Base-by-base conservation (phyloP, 2,113 vertebrate species). In the Corydoras maculifer region DNA sequence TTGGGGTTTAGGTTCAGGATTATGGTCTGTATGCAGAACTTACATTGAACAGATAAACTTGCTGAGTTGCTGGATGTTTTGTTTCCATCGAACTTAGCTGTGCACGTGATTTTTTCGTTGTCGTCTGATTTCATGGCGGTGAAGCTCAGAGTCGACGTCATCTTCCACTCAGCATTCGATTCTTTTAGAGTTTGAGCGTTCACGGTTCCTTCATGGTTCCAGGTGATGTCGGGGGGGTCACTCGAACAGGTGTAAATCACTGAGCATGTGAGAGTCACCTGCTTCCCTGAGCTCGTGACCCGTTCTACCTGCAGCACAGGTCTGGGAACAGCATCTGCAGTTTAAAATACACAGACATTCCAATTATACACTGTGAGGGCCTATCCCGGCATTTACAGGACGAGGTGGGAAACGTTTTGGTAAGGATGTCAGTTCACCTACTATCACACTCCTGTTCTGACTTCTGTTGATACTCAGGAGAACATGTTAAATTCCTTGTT, bases 1-100 rank as follows among this genome's bases (percentile, higher is more conserved):
- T 43, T 43, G 35, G 2, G 35, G 35, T 43, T 43, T 43, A 43
- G 2, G 35, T 14, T 62, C 0, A 9, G 4, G 8, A 67, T 14
- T n/a, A 54, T 8, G 50, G 4, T 31, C 25, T 30, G 25, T 3
- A 48, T 50, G 6, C 48, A 60, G 4, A 43, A 43, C 9, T 83
- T 79, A 89, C 88, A 72, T 79, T 78, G 77, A 0, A 89, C 83
- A 32, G 67, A 75, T 12, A 90, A 73, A n/a, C 35, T n/a, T 55
- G 3, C 78, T 57, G 14, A 55, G 31, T 0, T 7, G 0, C 4
- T 43, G 13, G 53, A 32, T 0, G 60, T 48, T 50, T 59, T 62
- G 14, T 50, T 79, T 63, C 80, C 81, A 0, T 11, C 57, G 75
- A 80, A 78, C 3, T 3, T 70, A 6, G 79, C 78, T 0, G 13